Evolutionary conservation across 2,797 vertebrate species (phyloP).

Genomic region (Dendrocincla tyrannina): DNA sequence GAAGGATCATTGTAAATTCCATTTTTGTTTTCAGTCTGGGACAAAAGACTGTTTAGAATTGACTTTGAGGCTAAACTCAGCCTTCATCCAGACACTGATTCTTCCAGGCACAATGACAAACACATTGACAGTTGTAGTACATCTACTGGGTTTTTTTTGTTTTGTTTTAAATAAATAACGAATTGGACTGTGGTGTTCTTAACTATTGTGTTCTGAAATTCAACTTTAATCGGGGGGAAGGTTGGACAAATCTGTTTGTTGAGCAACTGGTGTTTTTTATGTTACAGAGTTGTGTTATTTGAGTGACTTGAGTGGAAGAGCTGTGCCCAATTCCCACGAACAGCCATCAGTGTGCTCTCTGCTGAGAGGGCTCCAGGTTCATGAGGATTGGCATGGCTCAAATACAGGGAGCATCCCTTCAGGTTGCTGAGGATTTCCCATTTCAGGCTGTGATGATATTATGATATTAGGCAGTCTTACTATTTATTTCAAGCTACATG

Average conservation of each 20-base stretch:
- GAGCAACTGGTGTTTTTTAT: not conserved
- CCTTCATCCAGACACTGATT: not conserved
- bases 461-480: not conserved
- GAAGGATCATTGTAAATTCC: not conserved
- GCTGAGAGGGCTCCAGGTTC: not conserved
- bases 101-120: not conserved
- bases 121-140: not conserved
- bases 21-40: not conserved
- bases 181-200: not conserved
- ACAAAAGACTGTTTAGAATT: conserved; percentile 14
- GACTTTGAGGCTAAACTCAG: not conserved
- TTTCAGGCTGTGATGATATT: not conserved
- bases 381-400: not conserved
- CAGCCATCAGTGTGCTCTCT: not conserved
- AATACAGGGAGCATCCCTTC: not conserved
- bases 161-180: not conserved
- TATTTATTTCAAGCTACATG: not conserved
- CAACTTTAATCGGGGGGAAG: not conserved
- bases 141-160: not conserved
- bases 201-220: not conserved
- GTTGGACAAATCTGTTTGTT: not conserved
- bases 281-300: not conserved
- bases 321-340: not conserved
- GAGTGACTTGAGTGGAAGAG: not conserved
- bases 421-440: not conserved